Evolutionary conservation across 2,888 invertebrate genomes (phyloP), one percentile per base, ranked within the genome.

Genomic region (Lysandra coridon): DNA sequence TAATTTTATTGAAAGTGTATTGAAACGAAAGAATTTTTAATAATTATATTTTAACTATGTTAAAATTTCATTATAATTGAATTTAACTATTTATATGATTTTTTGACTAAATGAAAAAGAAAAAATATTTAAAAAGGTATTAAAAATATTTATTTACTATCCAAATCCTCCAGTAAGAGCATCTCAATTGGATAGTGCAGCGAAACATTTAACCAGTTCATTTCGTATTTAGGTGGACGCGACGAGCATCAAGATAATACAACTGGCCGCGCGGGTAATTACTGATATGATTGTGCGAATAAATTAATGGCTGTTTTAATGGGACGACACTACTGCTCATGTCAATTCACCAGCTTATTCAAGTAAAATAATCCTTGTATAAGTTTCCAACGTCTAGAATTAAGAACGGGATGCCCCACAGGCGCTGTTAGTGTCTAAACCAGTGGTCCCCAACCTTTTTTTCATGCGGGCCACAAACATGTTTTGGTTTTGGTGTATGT

Each of bases 251-350:
- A 17, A 76, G 76, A 76, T 76, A 76, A 57, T 30, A 76, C 4
- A 76, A 37, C 53, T 76, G 33, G 57, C 49, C 76, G 14, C 17
- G 76, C 53, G 6, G 53, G 33, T 76, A 57, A 76, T 76, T 53
- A 76, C 7, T 57, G 76, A 76, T 57, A 53, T 53, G 33, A 74
- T 57, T 76, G 76, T 53, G 53, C 14, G 76, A 57, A 57, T 76
- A 76, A 76, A 76, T 76, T 57, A 76, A 76, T 76, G 30, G 76
- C 57, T 76, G 33, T 76, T 76, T 76, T 76, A 57, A 76, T 53
- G 30, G 30, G 64, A 14, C 69, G 69, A 33, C 4, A 5, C 33
- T 33, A 69, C 33, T 14, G 33, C 5, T 37, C 1, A 23, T 62
- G n/a, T 62, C 6, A 37, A 14, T 37, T 69, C 1, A 1, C 69